phyloP scores from a whole-genome alignment of 2,888 invertebrate species.

The Hymenopus coronatus region DNA sequence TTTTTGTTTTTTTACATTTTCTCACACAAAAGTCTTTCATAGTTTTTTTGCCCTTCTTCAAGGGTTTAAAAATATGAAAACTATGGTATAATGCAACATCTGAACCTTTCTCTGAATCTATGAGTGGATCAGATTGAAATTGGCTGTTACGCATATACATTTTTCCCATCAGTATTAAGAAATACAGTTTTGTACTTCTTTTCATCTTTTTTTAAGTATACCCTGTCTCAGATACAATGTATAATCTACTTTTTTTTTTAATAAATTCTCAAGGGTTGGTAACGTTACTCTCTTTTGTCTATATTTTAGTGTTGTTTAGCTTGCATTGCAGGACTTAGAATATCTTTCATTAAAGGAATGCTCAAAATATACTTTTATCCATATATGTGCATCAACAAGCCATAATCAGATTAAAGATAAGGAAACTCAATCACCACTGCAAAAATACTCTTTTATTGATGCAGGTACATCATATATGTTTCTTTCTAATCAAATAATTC shows the following conservation, averaged over 20 bases:
- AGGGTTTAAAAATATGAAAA: not conserved
- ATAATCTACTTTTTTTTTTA: not conserved
- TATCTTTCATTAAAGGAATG: constrained; percentile 7
- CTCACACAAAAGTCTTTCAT: not conserved
- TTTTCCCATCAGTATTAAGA: not conserved
- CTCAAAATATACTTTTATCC: not conserved
- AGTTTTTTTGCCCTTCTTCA: not conserved
- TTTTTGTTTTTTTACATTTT: not conserved
- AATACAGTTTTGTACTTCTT: not conserved
- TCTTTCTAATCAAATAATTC: not conserved
- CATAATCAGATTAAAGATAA: not conserved
- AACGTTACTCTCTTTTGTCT: not conserved
- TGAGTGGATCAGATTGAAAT: not conserved
- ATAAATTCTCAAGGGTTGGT: not conserved
- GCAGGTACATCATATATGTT: not conserved
- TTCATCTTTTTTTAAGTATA: not conserved
- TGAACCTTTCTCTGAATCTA: not conserved
- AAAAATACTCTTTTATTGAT: constrained; percentile 11
- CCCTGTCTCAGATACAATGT: constrained; percentile 12
- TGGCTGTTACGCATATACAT: not conserved
- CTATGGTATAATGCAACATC: not conserved
- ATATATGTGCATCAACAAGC: not conserved
- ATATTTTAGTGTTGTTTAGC: not conserved
- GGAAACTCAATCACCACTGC: not conserved
- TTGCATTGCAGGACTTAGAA: constrained; percentile 1